Conservation (phyloP, 53 echinoderm and acorn worm genomes). For the Arbacia lixula region DNA sequence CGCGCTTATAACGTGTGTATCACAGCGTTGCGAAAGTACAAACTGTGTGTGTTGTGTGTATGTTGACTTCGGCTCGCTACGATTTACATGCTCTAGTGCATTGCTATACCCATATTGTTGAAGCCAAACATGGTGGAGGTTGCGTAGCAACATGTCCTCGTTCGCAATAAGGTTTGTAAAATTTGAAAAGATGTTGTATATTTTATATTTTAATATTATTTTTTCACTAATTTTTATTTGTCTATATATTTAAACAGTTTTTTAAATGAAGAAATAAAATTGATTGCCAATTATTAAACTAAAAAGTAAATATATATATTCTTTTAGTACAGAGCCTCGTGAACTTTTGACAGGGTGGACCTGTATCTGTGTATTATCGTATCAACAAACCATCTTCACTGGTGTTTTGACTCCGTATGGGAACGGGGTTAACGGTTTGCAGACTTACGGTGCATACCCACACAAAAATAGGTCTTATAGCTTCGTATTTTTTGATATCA, state of each 20-base stretch:
- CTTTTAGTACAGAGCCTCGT: too few species aligned
- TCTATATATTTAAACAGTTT: too few species aligned
- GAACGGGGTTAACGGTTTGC: too few species aligned
- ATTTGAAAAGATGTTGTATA: background rate
- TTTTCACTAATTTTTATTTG: too few species aligned
- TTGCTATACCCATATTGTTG: background rate
- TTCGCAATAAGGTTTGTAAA: background rate
- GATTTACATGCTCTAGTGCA: background rate
- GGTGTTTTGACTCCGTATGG: too few species aligned
- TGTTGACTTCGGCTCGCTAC: background rate
- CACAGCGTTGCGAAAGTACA: background rate
- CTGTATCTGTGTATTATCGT: too few species aligned
- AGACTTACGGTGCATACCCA: too few species aligned
- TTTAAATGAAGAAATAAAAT: background rate
- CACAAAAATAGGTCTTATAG: too few species aligned
- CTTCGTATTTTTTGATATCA: too few species aligned
- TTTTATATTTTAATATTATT: background rate
- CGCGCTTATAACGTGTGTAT: background rate
- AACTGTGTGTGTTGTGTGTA: background rate
- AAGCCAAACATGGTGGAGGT: slow-evolving; percentile 19
- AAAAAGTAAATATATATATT: background rate
- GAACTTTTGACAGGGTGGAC: too few species aligned
- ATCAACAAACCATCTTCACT: too few species aligned
- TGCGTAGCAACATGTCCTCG: slow-evolving; percentile 14
- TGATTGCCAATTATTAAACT: background rate